Percentiles rank a stretch among this genome's conserved stretches.
phyloP scores from a whole-genome alignment of 2,888 invertebrate species.

The Hartigia nigra region DNA sequence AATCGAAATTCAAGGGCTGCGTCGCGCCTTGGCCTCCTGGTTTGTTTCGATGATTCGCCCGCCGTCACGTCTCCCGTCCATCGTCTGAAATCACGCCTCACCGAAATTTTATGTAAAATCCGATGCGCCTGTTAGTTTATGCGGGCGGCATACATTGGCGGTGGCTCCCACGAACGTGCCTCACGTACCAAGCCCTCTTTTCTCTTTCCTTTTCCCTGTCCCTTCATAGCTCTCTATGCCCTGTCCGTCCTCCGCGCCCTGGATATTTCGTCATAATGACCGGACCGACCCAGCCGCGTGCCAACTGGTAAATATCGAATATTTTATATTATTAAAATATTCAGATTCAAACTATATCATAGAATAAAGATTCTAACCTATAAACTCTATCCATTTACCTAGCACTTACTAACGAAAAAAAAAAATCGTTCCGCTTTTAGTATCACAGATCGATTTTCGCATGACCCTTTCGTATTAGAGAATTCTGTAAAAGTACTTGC shows the following conservation, averaged over 20 bases:
- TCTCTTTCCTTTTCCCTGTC: conserved; percentile 39
- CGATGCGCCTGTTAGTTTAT: conserved; percentile 66
- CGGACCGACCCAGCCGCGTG: background rate
- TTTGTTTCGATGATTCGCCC: conserved; percentile 47
- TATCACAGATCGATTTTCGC: conserved; percentile 35
- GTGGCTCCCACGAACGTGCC: conserved; percentile 61
- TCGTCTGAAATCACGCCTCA: conserved; percentile 58
- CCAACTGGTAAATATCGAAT: background rate
- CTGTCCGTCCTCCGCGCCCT: conserved; percentile 23
- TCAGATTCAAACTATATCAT: background rate
- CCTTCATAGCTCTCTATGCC: conserved; percentile 38
- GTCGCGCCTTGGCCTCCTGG: conserved; percentile 14
- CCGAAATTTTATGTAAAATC: conserved; percentile 65
- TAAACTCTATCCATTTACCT: background rate
- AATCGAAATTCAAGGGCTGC: conserved; percentile 53
- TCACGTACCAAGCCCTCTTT: conserved; percentile 60
- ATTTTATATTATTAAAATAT: background rate
- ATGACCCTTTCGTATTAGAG: conserved; percentile 41
- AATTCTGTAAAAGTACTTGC: background rate
- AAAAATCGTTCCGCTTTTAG: background rate
- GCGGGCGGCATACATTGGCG: conserved; percentile 65
- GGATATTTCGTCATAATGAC: conserved; percentile 16
- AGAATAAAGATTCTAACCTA: background rate
- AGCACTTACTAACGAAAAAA: background rate
- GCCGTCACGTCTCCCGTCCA: conserved; percentile 59